phyloP scores from a whole-genome alignment of 1,140 invertebrate genomes.

The Rhizoglyphus robini region DNA sequence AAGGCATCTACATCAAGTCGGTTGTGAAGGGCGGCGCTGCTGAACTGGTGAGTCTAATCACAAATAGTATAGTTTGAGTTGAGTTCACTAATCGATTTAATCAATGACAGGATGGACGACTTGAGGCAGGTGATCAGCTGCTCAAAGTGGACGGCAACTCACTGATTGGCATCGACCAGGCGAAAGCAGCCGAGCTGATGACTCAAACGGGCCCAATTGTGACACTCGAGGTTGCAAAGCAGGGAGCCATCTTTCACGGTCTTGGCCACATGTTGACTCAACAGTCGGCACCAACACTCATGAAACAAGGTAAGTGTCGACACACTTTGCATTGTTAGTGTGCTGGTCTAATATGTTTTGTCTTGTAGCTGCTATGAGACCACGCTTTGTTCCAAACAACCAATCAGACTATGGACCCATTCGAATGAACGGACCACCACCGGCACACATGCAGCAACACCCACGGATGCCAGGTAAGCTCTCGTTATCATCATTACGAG shows the following conservation, averaged over 20 bases:
- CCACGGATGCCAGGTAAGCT: background rate
- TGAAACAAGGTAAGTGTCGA: conserved; percentile 1
- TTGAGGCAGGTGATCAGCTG: conserved; percentile 93
- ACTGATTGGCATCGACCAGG: conserved; percentile 89
- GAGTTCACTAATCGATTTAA: background rate
- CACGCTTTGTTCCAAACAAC: background rate
- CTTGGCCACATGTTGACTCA: conserved; percentile 56
- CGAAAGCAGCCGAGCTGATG: conserved; percentile 89
- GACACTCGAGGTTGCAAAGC: conserved; percentile 87
- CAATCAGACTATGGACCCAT: background rate
- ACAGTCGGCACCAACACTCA: conserved; percentile 50
- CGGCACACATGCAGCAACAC: background rate
- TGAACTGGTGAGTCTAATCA: conserved; percentile 50
- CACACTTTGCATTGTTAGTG: too few relatives aligned
- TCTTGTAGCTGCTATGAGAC: background rate
- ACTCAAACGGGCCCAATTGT: conserved; percentile 83
- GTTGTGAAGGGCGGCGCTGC: conserved; percentile 90
- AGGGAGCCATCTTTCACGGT: conserved; percentile 91
- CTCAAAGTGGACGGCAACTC: conserved; percentile 92
- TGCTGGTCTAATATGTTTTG: background rate
- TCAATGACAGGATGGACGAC: conserved; percentile 56
- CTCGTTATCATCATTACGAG: too few relatives aligned
- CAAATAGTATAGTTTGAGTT: background rate
- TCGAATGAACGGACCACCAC: background rate
- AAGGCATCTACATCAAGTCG: conserved; percentile 94